Evolutionary conservation across 1,140 invertebrate species (phyloP), one percentile per base, ranked within the genome.

Genomic region (Drosophila punjabiensis): DNA sequence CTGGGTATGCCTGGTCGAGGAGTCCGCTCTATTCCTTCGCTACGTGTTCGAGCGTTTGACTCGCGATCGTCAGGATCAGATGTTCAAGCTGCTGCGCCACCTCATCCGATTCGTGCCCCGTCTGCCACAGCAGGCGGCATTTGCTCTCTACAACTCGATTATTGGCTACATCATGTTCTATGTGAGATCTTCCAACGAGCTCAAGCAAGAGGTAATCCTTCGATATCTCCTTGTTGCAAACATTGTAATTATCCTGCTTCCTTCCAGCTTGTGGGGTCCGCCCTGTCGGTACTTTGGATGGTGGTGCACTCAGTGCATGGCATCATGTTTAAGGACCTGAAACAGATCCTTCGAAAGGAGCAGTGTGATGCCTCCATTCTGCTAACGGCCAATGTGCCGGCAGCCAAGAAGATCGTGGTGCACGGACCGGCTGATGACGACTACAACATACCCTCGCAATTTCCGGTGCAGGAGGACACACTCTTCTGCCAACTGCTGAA

Each of bases 81-180:
- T 99, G 96, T 97, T 99, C 87, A 98, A 99, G 93, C 95, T 97
- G 14, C 93, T 99, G 8, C 94, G 99, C 7, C 98, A 99, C 87
- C 94, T 99, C 2, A 97, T 99, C 20, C 95, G 98, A 65, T 98
- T 98, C 93, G 97, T 99, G 64, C 97, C 97, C 5, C 96, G 98
- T 65, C 93, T 99, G 39, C 99, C 99, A 0, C 98, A 99, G 76
- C 99, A 99, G 93, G 98, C 99, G 8, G 99, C 99, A 1, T 99
- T 99, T 94, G 97, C 98, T n/a, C 93, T 99, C 0, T 99, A 99
- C 93, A 99, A 99, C 95, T 99, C 99, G 82, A 97, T 99, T 73
- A 99, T 99, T 88, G 99, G 99, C 18, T 99, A 99, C 91, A 97
- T 99, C 2, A 99, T 99, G 99, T 99, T 99, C 94, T 99, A 99